Conservation (phyloP, 2,888 invertebrate species). For the Ichneumoninae sp. region DNA sequence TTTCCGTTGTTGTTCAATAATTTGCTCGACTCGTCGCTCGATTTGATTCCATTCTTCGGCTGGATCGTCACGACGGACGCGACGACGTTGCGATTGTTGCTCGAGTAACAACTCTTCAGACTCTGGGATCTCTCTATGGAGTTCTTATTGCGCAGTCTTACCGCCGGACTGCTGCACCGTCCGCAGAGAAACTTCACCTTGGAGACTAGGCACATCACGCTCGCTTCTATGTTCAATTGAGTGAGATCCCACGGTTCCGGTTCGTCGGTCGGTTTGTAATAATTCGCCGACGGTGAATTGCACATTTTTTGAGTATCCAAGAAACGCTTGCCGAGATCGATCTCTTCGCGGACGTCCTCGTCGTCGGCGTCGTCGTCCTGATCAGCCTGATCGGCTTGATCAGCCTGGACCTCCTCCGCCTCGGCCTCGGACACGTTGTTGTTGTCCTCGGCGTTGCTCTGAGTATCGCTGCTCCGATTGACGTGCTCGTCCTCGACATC, state of each 20-base stretch:
- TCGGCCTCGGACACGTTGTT: slow-evolving; percentile 69
- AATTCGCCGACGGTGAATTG: slow-evolving; percentile 90
- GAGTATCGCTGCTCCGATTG: slow-evolving; percentile 22
- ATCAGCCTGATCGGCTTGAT: slow-evolving; percentile 51
- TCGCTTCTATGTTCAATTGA: slow-evolving; percentile 93
- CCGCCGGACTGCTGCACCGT: slow-evolving; percentile 90
- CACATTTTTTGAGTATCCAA: slow-evolving; percentile 86
- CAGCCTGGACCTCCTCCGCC: slow-evolving; percentile 54
- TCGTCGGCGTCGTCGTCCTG: slow-evolving; percentile 70
- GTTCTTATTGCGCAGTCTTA: slow-evolving; percentile 86
- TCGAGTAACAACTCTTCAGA: slow-evolving; percentile 71
- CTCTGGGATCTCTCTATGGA: slow-evolving; percentile 76
- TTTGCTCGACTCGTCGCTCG: slow-evolving; percentile 79
- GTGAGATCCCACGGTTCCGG: slow-evolving; percentile 95
- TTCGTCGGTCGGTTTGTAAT: slow-evolving; percentile 92
- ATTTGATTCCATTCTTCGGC: slow-evolving; percentile 79
- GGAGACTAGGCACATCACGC: slow-evolving; percentile 93
- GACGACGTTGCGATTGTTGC: slow-evolving; percentile 57
- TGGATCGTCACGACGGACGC: slow-evolving; percentile 80
- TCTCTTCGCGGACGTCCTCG: slow-evolving; percentile 70
- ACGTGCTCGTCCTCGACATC: slow-evolving; percentile 85
- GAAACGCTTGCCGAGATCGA: slow-evolving; percentile 83
- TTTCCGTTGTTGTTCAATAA: slow-evolving; percentile 76
- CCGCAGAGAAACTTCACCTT: slow-evolving; percentile 93
- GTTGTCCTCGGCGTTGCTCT: slow-evolving; percentile 71